Evolutionary conservation across 2,888 invertebrate species (phyloP).

Genomic region (Bellardia bayeri): DNA sequence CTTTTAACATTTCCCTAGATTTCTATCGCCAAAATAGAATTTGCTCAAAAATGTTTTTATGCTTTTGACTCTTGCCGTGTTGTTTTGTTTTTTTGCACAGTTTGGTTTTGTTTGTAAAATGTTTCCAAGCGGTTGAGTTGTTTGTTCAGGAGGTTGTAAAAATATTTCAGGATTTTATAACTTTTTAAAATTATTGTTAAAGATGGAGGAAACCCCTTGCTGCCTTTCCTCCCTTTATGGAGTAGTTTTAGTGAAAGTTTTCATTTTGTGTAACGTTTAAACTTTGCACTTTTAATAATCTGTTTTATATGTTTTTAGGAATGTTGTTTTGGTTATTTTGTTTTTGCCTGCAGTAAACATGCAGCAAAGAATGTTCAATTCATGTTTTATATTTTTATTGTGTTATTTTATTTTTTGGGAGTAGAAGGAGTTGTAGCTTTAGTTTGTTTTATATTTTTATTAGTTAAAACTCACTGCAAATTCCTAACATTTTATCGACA

Average conservation of each 20-base stretch:
- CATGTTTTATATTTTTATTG: conserved; percentile 12
- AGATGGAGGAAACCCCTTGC: background rate
- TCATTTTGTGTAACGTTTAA: conserved; percentile 53
- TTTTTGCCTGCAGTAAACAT: conserved; percentile 20
- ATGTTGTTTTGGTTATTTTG: conserved; percentile 52
- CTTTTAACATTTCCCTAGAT: conserved; percentile 33
- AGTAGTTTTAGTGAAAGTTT: conserved; percentile 63
- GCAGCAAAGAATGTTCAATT: conserved; percentile 52
- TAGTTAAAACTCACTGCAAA: conserved; percentile 61
- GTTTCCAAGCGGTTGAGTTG: conserved; percentile 38
- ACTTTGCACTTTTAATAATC: conserved; percentile 73
- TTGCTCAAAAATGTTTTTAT: conserved; percentile 56
- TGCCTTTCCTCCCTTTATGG: background rate
- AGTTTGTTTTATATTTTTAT: conserved; percentile 54
- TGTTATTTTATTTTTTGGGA: background rate
- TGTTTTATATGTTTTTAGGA: conserved; percentile 69
- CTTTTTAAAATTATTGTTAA: conserved; percentile 18
- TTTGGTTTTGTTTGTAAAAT: conserved; percentile 23
- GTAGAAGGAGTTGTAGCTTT: background rate
- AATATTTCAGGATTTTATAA: conserved; percentile 44
- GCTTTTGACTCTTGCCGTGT: background rate
- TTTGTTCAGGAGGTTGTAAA: conserved; percentile 34
- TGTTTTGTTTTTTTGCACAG: background rate
- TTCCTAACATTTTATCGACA: conserved; percentile 69
- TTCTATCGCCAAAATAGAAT: conserved; percentile 39